These are phyloP conservation scores for Pachliopta kotzebuea DNA, from an alignment of 2,888 invertebrate species.

Conservation along the genomic window DNA sequence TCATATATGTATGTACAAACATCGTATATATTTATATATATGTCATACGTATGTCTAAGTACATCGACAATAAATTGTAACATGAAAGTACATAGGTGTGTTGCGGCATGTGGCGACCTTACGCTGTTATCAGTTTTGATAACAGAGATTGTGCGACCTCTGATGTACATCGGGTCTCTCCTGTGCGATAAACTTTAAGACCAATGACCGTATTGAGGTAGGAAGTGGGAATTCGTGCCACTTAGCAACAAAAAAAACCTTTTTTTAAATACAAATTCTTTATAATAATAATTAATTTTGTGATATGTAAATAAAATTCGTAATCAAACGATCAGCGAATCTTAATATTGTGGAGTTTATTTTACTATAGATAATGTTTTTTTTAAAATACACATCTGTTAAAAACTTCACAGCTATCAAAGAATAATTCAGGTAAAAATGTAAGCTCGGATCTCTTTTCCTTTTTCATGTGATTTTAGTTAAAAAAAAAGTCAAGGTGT, in stretches of 20 bases:
- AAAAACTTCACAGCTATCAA: neutral
- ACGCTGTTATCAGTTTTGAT: constrained; percentile 66
- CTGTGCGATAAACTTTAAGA: constrained; percentile 61
- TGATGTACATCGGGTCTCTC: constrained; percentile 68
- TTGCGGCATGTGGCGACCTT: constrained; percentile 74
- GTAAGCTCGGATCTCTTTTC: neutral
- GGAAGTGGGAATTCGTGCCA: constrained; percentile 4
- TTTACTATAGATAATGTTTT: too few species aligned
- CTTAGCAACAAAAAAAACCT: neutral
- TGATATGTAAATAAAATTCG: too few species aligned
- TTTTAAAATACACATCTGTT: neutral
- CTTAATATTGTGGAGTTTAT: too few species aligned
- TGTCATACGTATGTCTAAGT: neutral
- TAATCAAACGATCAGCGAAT: too few species aligned
- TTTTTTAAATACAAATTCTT: too few species aligned
- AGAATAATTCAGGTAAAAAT: constrained; percentile 3
- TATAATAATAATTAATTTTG: too few species aligned
- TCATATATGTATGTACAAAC: too few species aligned
- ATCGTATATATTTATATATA: too few species aligned
- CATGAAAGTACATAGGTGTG: constrained; percentile 29
- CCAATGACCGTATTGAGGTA: constrained; percentile 70
- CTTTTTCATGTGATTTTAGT: neutral
- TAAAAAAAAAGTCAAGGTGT: constrained; percentile 65
- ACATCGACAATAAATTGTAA: constrained; percentile 8
- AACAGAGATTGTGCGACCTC: constrained; percentile 73